Evolutionary conservation across 64 coral and sea anemone genomes (phyloP).

Genomic region (Anthopleura sola): DNA sequence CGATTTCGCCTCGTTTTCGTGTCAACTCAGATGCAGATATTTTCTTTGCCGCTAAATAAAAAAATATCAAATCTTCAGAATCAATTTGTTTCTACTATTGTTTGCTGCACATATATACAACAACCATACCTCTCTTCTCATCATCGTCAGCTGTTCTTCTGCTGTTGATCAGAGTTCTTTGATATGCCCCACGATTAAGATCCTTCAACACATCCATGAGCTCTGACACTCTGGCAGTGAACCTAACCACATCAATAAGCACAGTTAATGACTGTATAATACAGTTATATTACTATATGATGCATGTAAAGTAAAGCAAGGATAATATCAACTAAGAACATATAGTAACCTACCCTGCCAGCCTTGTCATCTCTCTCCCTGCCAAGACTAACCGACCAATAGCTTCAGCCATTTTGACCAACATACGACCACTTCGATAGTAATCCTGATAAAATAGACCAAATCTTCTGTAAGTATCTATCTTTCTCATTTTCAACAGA

Average conservation of each 20-base stretch:
- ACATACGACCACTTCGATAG: constrained; percentile 93
- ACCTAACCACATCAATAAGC: constrained; percentile 26
- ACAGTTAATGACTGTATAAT: neutral
- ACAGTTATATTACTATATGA: neutral
- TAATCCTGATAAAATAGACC: constrained; percentile 66
- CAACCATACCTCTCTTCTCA: constrained; percentile 39
- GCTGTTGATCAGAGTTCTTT: constrained; percentile 73
- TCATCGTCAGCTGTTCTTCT: constrained; percentile 25
- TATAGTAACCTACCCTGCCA: constrained; percentile 75
- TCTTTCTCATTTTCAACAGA: too few relatives aligned
- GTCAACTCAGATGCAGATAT: constrained; percentile 31
- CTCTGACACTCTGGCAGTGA: constrained; percentile 85
- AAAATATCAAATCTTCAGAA: neutral
- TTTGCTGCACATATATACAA: neutral
- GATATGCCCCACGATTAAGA: constrained; percentile 84
- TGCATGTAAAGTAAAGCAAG: neutral
- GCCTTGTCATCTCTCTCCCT: constrained; percentile 85
- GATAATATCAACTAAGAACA: neutral
- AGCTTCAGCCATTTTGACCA: constrained; percentile 98
- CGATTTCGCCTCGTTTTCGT: constrained; percentile 56
- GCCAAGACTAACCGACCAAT: constrained; percentile 91
- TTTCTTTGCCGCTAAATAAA: constrained; percentile 50
- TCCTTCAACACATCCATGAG: constrained; percentile 88
- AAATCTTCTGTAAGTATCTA: too few relatives aligned
- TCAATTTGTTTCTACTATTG: neutral